Evolutionary conservation across 2,113 vertebrate genomes (phyloP), one percentile per base, ranked within the genome.

Genomic region (Tympanuchus pallidicinctus): DNA sequence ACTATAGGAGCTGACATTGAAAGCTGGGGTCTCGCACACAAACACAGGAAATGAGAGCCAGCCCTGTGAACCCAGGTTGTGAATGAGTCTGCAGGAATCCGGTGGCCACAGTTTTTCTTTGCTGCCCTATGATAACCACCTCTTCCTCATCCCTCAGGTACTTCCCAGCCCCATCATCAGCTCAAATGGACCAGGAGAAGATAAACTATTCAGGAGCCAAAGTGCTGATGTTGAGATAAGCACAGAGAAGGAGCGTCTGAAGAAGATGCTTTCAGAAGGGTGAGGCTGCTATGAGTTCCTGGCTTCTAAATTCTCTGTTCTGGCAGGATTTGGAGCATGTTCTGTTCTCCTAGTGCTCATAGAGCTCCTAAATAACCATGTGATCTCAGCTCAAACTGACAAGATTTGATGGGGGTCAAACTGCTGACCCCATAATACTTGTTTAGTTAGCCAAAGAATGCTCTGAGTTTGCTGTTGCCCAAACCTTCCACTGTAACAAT

Each of bases 181-280:
- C 74, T 94, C 98, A 95, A 99, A 99, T 1, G 99, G 99, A 14
- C 99, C 99, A 0, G 98, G 97, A 1, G 99, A 99, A 43, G 99
- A 99, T 24, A 99, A 99, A 59, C 88, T 99, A 5, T 99, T 98
- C 96, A 98, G 99, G 40, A 99, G 99, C 96, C 99, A 99, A 91
- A 99, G 99, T 9, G 99, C 99, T 0, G 99, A 99, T 16, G 98
- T 98, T 69, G 99, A 99, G 14, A 98, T 99, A 18, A 97, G 97
- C 1, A 97, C 98, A 0, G 99, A 99, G 96, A 98, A 99, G 75
- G 99, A 99, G 95, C 96, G 99, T 52, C 98, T 99, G 45, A 99
- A 99, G 96, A 99, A 99, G 98, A 99, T 99, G 99, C 98, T 99
- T 11, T 99, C 99, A 0, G 99, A 99, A 96, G 99, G 99, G 99